Evolutionary conservation across 2,888 invertebrate genomes (phyloP).

Genomic region (Marasmarcha lunaedactyla): DNA sequence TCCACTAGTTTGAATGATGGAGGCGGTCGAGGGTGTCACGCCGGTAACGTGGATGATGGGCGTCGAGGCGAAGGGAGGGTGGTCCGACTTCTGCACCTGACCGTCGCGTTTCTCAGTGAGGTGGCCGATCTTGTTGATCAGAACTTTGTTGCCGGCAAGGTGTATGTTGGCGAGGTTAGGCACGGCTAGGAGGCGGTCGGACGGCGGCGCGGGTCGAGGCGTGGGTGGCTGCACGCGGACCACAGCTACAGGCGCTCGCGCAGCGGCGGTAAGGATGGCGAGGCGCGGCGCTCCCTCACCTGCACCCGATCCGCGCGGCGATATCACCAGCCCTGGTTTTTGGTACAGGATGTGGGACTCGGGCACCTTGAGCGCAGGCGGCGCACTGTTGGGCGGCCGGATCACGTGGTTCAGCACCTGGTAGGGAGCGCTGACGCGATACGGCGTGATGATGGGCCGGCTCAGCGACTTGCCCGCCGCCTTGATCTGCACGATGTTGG

Average conservation of each 20-base stretch:
- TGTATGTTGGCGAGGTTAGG: slow-evolving; percentile 40
- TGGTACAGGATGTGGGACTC: slow-evolving; percentile 62
- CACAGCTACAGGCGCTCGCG: slow-evolving; percentile 58
- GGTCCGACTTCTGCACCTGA: slow-evolving; percentile 37
- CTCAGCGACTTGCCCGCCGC: slow-evolving; percentile 28
- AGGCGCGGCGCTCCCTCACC: slow-evolving; percentile 45
- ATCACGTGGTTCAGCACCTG: slow-evolving; percentile 57
- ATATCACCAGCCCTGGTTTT: slow-evolving; percentile 56
- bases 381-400: slow-evolving; percentile 57
- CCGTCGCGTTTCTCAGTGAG: slow-evolving; percentile 46
- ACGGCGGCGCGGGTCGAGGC: no score
- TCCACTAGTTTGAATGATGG: slow-evolving; percentile 41
- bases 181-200: no score
- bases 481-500: slow-evolving; percentile 59
- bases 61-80: slow-evolving; percentile 30
- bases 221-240: slow-evolving; percentile 45
- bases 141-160: slow-evolving; percentile 47
- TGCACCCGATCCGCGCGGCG: slow-evolving; percentile 45
- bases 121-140: slow-evolving; percentile 39
- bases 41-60: slow-evolving; percentile 50
- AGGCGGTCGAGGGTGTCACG: slow-evolving; percentile 32
- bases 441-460: slow-evolving; percentile 41
- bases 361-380: slow-evolving; percentile 76
- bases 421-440: slow-evolving; percentile 45
- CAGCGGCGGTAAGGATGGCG: slow-evolving; percentile 43